phyloP scores from a whole-genome alignment of 2,113 vertebrate species.

The Collichthys lucidus region DNA sequence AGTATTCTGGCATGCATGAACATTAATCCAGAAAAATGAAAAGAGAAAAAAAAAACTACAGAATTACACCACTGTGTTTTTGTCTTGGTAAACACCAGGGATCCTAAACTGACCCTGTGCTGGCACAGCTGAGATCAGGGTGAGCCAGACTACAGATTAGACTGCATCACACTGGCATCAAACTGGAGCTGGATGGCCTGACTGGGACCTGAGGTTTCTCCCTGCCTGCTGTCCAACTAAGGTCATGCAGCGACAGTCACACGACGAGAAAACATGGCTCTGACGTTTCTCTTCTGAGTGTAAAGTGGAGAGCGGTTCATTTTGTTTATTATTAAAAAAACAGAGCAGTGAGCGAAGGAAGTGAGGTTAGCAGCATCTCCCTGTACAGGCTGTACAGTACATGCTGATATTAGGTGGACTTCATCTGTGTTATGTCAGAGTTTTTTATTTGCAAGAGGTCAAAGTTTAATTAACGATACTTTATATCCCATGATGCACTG shows the following conservation, averaged over 20 bases:
- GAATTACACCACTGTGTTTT: not conserved
- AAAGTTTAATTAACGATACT: conserved; percentile 78
- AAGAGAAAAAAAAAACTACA: not conserved
- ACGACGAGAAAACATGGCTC: not conserved
- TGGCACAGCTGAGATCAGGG: conserved; percentile 30
- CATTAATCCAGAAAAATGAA: not conserved
- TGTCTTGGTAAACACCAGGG: conserved; percentile 2
- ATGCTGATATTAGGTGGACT: conserved; percentile 21
- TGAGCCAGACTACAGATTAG: conserved; percentile 49
- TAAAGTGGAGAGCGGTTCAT: too few species aligned
- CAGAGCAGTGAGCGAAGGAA: not conserved
- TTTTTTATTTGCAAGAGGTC: conserved; percentile 52
- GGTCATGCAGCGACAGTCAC: not conserved
- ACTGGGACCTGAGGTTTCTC: conserved; percentile 2
- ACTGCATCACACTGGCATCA: conserved; percentile 28
- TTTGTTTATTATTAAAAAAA: not conserved
- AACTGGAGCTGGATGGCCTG: not conserved
- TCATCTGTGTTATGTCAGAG: conserved; percentile 38
- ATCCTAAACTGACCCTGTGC: conserved; percentile 21
- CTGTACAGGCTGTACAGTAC: not conserved
- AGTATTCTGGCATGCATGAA: not conserved
- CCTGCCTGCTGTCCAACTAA: not conserved
- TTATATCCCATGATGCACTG: conserved; percentile 73
- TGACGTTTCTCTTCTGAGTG: not conserved
- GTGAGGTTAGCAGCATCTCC: not conserved